A percentile compares a stretch with the other conserved stretches of the same genome.
These are phyloP conservation scores for Melieria omissa DNA, from an alignment of 2,888 invertebrate genomes.

Conservation along the genomic window DNA sequence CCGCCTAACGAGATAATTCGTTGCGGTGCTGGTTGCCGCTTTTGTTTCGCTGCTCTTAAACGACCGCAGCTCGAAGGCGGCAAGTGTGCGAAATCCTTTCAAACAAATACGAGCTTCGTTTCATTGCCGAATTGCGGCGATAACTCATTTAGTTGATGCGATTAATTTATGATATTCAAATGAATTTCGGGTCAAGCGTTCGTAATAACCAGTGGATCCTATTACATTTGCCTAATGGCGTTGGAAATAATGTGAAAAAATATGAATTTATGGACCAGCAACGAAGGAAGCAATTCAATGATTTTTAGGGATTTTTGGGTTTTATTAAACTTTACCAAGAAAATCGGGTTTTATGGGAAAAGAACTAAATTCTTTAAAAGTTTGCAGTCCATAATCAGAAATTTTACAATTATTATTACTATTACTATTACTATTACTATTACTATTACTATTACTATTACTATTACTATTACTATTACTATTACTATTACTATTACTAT, in stretches of 20 bases:
- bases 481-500: not conserved
- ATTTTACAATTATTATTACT: not conserved
- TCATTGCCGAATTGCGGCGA: not conserved
- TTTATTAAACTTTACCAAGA: too few relatives aligned
- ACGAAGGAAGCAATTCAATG: too few relatives aligned
- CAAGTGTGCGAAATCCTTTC: conserved; percentile 58
- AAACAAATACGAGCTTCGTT: conserved; percentile 44
- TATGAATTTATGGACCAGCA: too few relatives aligned
- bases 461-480: not conserved
- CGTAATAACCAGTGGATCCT: too few relatives aligned
- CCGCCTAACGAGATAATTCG: conserved; percentile 37
- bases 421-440: not conserved
- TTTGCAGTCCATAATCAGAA: not conserved
- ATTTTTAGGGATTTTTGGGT: too few relatives aligned
- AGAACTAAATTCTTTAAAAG: too few relatives aligned
- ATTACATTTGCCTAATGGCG: not conserved
- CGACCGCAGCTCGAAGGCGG: conserved; percentile 20
- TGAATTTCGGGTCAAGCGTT: conserved; percentile 9
- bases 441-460: not conserved
- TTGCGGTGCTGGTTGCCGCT: conserved; percentile 27
- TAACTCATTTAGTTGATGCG: conserved; percentile 22
- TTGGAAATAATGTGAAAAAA: not conserved
- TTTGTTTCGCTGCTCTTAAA: not conserved
- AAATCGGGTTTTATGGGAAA: too few relatives aligned
- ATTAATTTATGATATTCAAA: conserved; percentile 37